Conservation (phyloP, 2,888 invertebrate species). For the Epinotia bilunana region DNA sequence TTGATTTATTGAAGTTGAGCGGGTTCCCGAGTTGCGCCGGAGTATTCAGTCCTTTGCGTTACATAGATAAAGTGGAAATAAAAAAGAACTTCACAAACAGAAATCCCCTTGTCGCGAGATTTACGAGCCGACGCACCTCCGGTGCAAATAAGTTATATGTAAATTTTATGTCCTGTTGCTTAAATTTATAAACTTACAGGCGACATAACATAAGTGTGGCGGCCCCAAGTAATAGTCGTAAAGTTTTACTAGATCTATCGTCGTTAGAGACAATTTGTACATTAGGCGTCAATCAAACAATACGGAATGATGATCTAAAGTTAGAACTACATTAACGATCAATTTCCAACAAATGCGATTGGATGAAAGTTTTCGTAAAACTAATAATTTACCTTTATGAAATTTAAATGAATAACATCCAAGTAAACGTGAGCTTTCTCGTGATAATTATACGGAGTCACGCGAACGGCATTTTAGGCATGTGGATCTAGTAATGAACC, state of each 20-base stretch:
- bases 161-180: conserved; percentile 74
- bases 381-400: conserved; percentile 80
- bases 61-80: conserved; percentile 82
- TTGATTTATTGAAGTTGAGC: conserved; percentile 84
- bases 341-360: conserved; percentile 78
- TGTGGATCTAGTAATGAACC: conserved; percentile 56
- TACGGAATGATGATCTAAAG: conserved; percentile 70
- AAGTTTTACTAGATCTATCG: conserved; percentile 7
- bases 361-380: conserved; percentile 77
- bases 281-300: conserved; percentile 48
- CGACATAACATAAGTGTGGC: conserved; percentile 36
- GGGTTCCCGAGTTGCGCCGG: conserved; percentile 77
- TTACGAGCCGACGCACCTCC: conserved; percentile 82
- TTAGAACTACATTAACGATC: conserved; percentile 78
- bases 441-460: conserved; percentile 78
- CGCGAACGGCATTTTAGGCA: conserved; percentile 71
- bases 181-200: conserved; percentile 47
- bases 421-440: conserved; percentile 70
- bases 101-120: conserved; percentile 83
- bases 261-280: conserved; percentile 32
- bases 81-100: conserved; percentile 83
- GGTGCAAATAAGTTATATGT: conserved; percentile 78
- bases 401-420: conserved; percentile 72
- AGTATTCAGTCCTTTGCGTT: conserved; percentile 80
- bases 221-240: conserved; percentile 19